Evolutionary conservation across 2,797 vertebrate genomes (phyloP).

Genomic region (Acanthopagrus latus): DNA sequence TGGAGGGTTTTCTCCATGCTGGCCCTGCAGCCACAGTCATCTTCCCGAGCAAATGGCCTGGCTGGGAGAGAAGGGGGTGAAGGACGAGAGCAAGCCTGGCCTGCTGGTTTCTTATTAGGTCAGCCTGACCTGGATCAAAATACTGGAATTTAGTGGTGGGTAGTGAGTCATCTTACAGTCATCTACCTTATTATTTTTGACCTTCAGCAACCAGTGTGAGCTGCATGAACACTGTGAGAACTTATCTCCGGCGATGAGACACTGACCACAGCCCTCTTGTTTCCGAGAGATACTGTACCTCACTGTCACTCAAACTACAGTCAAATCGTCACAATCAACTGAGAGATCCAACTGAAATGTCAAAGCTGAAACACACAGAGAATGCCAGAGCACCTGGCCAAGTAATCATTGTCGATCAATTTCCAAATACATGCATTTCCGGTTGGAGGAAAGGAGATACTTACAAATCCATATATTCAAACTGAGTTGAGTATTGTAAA

Average conservation of each 20-base stretch:
- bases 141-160: not conserved
- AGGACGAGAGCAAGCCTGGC: conserved; percentile 10
- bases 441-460: not conserved
- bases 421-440: not conserved
- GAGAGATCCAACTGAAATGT: not conserved
- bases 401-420: not conserved
- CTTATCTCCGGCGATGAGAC: not conserved
- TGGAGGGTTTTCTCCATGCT: conserved; percentile 50
- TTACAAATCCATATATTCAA: not conserved
- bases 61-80: not conserved
- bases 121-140: not conserved
- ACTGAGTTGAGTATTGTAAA: not conserved
- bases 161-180: not conserved
- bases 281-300: not conserved
- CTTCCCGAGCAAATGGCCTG: conserved; percentile 7
- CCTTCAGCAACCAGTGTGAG: not conserved
- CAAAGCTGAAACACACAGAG: not conserved
- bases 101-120: not conserved
- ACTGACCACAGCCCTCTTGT: not conserved
- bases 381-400: not conserved
- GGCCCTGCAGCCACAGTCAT: conserved; percentile 46
- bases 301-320: no score
- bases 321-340: not conserved
- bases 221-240: not conserved
- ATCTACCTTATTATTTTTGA: not conserved